Base-by-base conservation (phyloP, 2,797 vertebrate species). In the Cirrhinus molitorella region DNA sequence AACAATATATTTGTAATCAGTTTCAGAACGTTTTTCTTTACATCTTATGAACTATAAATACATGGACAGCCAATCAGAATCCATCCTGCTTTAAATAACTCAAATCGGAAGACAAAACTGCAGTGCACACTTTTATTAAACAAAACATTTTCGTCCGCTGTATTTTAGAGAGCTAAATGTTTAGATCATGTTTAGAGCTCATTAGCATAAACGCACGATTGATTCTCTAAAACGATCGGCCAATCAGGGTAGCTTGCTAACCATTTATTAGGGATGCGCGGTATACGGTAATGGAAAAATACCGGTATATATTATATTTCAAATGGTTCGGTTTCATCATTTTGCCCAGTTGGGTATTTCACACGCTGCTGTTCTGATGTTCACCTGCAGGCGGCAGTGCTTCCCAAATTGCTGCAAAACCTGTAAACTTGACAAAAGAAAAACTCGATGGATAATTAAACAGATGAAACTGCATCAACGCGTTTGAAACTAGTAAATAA, bases 191-290 rank as follows among this genome's bases (percentile, higher is more conserved):
- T 63, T 8, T 63, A 31, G 59, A 61, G 2, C 25, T 63, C 59
- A 63, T 31, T 16, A 63, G 25, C 25, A 63, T 63, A 63, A 28
- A 63, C 16, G 6, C 59, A 17, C 17, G 25, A 63, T 63, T 63
- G 59, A 63, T 63, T 63, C 84, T 90, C 85, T 23, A n/a, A 77
- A 83, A 83, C 83, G 66, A 78, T 57, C 73, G 75, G 57, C 66
- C 83, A 72, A 79, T 81, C 86, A 80, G 85, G 92, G 85, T 92
- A 88, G 91, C 90, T 93, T 93, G 91, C 91, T 88, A 92, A 94
- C 89, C 9, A 1, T 72, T 93, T 91, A 92, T 92, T 89, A 37
- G n/a, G n/a, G n/a, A n/a, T n/a, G n/a, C n/a, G n/a, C n/a, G n/a
- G n/a, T n/a, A n/a, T n/a, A n/a, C n/a, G n/a, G n/a, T n/a, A n/a